Evolutionary conservation across 2,797 vertebrate genomes (phyloP), one percentile per base, ranked within the genome.

Genomic region (Acestrorhynchus altus): DNA sequence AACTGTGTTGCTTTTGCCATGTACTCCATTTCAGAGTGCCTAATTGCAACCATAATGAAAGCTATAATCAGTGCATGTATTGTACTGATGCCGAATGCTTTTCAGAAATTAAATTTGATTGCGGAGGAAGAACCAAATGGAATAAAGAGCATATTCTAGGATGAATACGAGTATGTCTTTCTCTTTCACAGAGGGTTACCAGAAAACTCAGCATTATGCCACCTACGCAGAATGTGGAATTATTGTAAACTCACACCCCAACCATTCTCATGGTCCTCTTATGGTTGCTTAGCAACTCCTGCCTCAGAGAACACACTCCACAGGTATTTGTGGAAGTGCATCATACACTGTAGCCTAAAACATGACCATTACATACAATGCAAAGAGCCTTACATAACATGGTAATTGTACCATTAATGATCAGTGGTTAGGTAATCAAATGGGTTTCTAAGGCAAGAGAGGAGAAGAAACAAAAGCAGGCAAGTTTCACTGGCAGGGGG

Each of bases 261-360:
- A 44, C 66, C 72, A 65, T 78, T 78, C 59, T 78, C 74, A 46
- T 68, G 70, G 74, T 68, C 42, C 69, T 79, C 54, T 79, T 70
- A 61, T 26, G 40, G 81, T 84, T 84, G 82, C 84, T 77, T 74
- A 75, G 84, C 82, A 79, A 86, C 84, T 51, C 52, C n/a, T 56
- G 69, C 68, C 49, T 77, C 61, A 57, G 46, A 61, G 69, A 72
- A 76, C 77, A 52, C 60, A 57, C 70, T 83, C 78, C 61, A 78
- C 78, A 81, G 73, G 78, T 84, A 76, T 81, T 70, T 80, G 65
- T 70, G 57, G 57, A 15, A 4, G 22, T 70, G 57, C 10, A 54
- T 39, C 31, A 40, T 40, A 54, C 67, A 20, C 22, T 1, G 1
- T 8, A 52, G 13, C 28, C 10, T 0, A 18, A 26, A 20, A 13